These are phyloP conservation scores for Nephotettix cincticeps DNA, from an alignment of 1,140 invertebrate genomes.

Conservation along the genomic window DNA sequence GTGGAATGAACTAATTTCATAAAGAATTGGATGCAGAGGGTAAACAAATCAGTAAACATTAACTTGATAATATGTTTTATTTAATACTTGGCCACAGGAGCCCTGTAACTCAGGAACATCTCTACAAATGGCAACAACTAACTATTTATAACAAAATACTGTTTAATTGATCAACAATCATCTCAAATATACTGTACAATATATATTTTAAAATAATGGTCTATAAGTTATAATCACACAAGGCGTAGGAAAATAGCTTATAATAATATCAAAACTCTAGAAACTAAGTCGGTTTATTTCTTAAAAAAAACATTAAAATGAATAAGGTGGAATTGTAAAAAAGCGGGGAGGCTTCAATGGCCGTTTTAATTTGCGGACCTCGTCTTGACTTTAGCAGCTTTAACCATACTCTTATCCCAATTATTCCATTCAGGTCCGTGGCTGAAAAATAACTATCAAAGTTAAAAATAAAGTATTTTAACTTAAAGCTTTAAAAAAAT, in stretches of 20 bases:
- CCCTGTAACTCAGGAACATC: background rate
- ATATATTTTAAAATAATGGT: slow-evolving; percentile 1
- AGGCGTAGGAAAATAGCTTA: slow-evolving; percentile 19
- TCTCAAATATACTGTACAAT: slow-evolving; percentile 17
- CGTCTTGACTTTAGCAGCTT: background rate
- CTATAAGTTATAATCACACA: slow-evolving; percentile 16
- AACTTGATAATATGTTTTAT: background rate
- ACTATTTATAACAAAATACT: slow-evolving; percentile 22
- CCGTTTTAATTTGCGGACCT: too few relatives aligned
- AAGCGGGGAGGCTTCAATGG: too few relatives aligned
- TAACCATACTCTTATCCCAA: background rate
- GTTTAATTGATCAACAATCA: slow-evolving; percentile 12
- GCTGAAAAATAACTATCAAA: background rate
- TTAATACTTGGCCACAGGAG: background rate
- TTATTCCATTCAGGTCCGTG: background rate
- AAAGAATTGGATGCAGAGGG: too few relatives aligned
- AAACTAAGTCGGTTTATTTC: background rate
- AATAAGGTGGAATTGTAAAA: background rate
- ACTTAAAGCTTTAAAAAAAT: background rate
- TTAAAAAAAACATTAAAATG: background rate
- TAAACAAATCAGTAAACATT: too few relatives aligned
- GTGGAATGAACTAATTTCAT: too few relatives aligned
- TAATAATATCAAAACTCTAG: slow-evolving; percentile 10
- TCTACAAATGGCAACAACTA: slow-evolving; percentile 16
- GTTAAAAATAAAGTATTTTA: background rate